Evolutionary conservation across 2,888 invertebrate species (phyloP), one percentile per base, ranked within the genome.

Genomic region (Pardosa pseudoannulata): DNA sequence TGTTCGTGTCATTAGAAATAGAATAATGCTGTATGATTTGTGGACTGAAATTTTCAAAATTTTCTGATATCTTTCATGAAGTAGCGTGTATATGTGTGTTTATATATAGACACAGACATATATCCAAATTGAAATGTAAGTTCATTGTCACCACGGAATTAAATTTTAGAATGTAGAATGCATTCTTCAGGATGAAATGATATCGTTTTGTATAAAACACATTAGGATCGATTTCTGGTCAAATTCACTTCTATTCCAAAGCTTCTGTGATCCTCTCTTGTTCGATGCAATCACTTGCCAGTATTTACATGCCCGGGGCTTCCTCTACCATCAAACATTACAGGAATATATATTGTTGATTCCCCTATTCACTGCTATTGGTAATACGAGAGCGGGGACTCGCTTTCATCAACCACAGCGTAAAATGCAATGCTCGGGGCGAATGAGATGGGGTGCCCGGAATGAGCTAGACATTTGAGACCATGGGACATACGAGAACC

Each of bases 381-480:
- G 56, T 56, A 56, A 56, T 23, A 56, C 11, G 56, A 56, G n/a
- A 56, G 7, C 56, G 11, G 56, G 56, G 56, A 56, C 56, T 56
- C 23, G 2, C 23, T 56, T 56, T 56, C 56, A 56, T 56, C 56
- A 56, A 5, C 56, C 23, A 56, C 56, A 56, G 11, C 56, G 56
- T 56, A 56, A 56, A 23, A 56, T 23, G 56, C 23, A 16, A 11
- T 56, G 56, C 56, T 56, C 23, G 23, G 23, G 23, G 56, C 3
- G 56, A 5, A 11, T 19, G 56, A 11, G 16, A 23, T 6, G 16
- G 56, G 7, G 56, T 56, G 23, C 23, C 5, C 56, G 56, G 23
- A 56, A 56, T 56, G 56, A 23, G 56, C 5, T 56, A 46, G 41
- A 46, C 41, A 56, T 56, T 56, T 16, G 56, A 56, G 16, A 56